Evolutionary conservation across 2,113 vertebrate genomes (phyloP), one percentile per base, ranked within the genome.

Genomic region (Carollia perspicillata): DNA sequence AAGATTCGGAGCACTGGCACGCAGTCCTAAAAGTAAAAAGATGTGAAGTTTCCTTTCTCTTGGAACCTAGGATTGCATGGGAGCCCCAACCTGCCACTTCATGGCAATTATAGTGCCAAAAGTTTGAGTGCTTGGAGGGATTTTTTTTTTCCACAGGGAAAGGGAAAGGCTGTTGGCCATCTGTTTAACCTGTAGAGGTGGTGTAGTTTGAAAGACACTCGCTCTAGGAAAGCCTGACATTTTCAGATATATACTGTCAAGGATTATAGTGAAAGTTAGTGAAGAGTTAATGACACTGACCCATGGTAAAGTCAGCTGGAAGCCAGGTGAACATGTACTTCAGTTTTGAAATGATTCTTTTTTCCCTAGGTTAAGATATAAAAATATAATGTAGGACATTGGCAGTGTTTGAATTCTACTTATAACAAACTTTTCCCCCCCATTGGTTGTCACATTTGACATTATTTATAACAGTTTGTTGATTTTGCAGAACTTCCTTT

Each of bases 121-220:
- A 84, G 23, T 94, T n/a, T n/a, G 35, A 85, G 77, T 86, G 3
- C 28, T 80, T 89, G 66, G 74, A 86, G 58, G 55, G 72, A 30
- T 17, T 65, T 72, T 78, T 65, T 42, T 49, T 90, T 78, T 30
- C 88, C 90, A 79, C 0, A 85, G 49, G 13, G 37, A 93, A 84
- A 77, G 17, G 17, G 65, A 89, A 93, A 94, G 88, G 55, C 80
- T 97, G 35, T 80, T 94, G 51, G 35, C 88, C 92, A 79, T 95
- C 66, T 97, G 84, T 86, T 93, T 89, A 86, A 74, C 53, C 51
- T 63, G 35, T 44, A 53, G 83, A 60, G 81, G 26, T 88, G 8
- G 37, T 77, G 1, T 93, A 42, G 23, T 97, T 90, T 81, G 53
- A 55, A 86, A 84, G 71, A 87, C 66, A 83, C 26, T 63, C 92